Evolutionary conservation across 2,888 invertebrate species (phyloP).

Genomic region (Lepidonotus clava): DNA sequence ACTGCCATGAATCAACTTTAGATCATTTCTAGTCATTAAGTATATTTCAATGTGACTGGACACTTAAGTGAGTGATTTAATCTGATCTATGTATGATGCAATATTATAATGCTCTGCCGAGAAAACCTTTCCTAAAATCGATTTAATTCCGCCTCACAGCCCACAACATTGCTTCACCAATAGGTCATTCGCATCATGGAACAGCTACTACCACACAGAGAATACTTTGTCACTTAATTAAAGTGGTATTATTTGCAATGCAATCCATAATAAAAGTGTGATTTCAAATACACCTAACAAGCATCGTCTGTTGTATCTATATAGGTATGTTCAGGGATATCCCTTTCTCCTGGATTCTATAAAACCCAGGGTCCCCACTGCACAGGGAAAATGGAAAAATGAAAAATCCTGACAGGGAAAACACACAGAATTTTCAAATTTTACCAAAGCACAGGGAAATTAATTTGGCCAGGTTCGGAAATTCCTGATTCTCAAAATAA

Average conservation of each 20-base stretch:
- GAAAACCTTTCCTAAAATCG: neutral
- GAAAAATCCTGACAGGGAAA: no score
- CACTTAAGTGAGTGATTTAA: conserved; percentile 20
- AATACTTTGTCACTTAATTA: conserved; percentile 11
- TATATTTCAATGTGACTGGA: neutral
- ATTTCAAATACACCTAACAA: conserved; percentile 40
- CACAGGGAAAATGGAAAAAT: no score
- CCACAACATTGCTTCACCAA: neutral
- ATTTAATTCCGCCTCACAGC: neutral
- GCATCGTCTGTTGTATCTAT: no score
- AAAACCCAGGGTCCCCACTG: no score
- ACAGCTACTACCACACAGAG: neutral
- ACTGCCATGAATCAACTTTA: neutral
- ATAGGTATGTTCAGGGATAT: no score
- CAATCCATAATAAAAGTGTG: conserved; percentile 39
- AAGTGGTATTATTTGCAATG: neutral
- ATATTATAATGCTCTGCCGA: neutral
- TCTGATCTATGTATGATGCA: neutral
- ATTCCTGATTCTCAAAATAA: no score
- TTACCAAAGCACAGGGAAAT: no score
- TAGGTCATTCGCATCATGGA: neutral
- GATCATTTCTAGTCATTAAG: conserved; percentile 27
- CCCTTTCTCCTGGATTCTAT: no score
- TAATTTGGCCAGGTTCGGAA: no score
- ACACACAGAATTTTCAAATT: no score